Percentiles rank a stretch among this genome's conserved stretches.
Conservation (phyloP, 2,888 invertebrate species). For the Drosophila paucipuncta region DNA sequence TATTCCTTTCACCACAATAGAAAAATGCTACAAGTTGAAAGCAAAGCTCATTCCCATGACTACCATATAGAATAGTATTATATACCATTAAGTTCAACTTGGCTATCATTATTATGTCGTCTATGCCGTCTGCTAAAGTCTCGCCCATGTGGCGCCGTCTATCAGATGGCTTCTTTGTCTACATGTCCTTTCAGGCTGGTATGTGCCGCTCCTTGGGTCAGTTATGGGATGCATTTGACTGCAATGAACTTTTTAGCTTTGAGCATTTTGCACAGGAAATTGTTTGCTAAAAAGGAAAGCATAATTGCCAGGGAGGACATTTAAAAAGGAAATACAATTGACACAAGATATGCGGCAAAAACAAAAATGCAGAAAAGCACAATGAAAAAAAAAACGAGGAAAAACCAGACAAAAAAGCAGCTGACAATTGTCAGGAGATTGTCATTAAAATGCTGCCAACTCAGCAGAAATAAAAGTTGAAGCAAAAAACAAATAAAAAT, state of each 20-base stretch:
- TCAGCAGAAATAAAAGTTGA: conserved; percentile 9
- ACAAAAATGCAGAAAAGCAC: conserved; percentile 1
- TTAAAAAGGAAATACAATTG: conserved; percentile 67
- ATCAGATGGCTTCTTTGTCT: conserved; percentile 53
- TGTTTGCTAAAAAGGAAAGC: conserved; percentile 58
- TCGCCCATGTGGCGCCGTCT: conserved; percentile 74
- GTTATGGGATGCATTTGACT: conserved; percentile 57
- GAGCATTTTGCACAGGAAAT: conserved; percentile 39
- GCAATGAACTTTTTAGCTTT: conserved; percentile 60
- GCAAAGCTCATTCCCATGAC: conserved; percentile 30
- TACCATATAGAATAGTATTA: not conserved
- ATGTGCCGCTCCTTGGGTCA: conserved; percentile 28
- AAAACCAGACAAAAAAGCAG: conserved; percentile 23
- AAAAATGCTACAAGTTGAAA: conserved; percentile 1
- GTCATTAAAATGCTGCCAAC: conserved; percentile 55
- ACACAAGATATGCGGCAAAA: conserved; percentile 44
- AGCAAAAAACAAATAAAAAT: not conserved
- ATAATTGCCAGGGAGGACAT: conserved; percentile 68
- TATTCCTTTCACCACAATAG: not conserved
- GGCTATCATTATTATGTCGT: conserved; percentile 43
- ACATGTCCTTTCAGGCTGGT: conserved; percentile 18
- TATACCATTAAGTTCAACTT: conserved; percentile 34
- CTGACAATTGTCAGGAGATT: conserved; percentile 55
- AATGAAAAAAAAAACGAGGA: conserved; percentile 2
- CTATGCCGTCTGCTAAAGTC: conserved; percentile 53